These are phyloP conservation scores for Hirtodrosophila trivittata DNA, from an alignment of 2,888 invertebrate species.

Conservation along the genomic window DNA sequence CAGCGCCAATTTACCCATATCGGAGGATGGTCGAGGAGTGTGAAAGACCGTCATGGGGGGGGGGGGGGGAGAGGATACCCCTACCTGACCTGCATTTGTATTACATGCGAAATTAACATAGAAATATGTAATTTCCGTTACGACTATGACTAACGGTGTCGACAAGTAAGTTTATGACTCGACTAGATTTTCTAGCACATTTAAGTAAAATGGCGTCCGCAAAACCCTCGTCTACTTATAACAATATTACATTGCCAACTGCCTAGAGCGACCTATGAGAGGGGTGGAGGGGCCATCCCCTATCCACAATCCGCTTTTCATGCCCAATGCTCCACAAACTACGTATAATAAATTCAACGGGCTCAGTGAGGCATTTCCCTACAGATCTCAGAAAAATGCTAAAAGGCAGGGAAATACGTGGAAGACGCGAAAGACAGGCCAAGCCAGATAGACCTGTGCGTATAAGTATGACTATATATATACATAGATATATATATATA, in stretches of 20 bases:
- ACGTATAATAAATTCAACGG: constrained; percentile 64
- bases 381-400: constrained; percentile 40
- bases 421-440: constrained; percentile 24
- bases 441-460: constrained; percentile 31
- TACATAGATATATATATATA: constrained; percentile 5
- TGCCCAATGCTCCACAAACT: constrained; percentile 27
- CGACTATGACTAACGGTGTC: constrained; percentile 61
- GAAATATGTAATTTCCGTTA: constrained; percentile 65
- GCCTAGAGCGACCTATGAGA: constrained; percentile 3
- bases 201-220: constrained; percentile 41
- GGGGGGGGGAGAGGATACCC: not conserved
- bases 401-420: constrained; percentile 16
- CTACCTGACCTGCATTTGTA: constrained; percentile 31
- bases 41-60: not conserved
- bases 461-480: constrained; percentile 12
- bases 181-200: constrained; percentile 50
- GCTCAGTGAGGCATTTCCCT: constrained; percentile 54
- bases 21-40: constrained; percentile 1
- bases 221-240: constrained; percentile 44
- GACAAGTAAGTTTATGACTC: constrained; percentile 62
- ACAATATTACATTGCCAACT: constrained; percentile 37
- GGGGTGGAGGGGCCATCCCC: not conserved
- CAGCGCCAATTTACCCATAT: constrained; percentile 59
- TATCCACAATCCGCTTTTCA: not conserved
- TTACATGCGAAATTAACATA: constrained; percentile 57